Percentiles rank a stretch among this genome's conserved stretches.
Conservation (phyloP, 2,797 vertebrate species). For the Microctenopoma stevenorrisi region DNA sequence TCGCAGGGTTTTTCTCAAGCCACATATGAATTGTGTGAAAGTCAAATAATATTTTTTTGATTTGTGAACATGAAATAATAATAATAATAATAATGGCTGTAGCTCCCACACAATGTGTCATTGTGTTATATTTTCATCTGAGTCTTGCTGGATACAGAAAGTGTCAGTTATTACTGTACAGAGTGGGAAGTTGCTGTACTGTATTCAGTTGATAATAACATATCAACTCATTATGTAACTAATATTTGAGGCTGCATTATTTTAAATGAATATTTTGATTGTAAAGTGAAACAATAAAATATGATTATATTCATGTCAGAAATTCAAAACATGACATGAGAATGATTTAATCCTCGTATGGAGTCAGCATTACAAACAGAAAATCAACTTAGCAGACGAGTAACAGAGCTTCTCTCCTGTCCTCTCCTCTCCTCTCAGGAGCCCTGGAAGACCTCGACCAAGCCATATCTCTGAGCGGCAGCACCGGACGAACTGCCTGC, state of each 20-base stretch:
- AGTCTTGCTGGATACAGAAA: not conserved
- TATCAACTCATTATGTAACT: not conserved
- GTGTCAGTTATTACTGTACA: no score
- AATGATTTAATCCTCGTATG: not conserved
- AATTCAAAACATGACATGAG: not conserved
- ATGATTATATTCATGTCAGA: no score
- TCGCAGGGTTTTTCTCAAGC: not conserved
- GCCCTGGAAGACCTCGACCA: conserved; percentile 89
- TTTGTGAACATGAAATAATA: not conserved
- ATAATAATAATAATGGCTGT: not conserved
- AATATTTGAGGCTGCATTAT: not conserved
- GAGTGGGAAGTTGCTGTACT: not conserved
- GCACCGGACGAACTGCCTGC: conserved; percentile 82
- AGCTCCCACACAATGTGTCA: not conserved
- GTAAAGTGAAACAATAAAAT: no score
- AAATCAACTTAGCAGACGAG: conserved; percentile 7
- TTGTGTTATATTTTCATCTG: not conserved
- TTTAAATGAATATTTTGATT: no score
- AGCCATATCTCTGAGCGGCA: conserved; percentile 85
- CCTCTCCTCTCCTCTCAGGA: conserved; percentile 71
- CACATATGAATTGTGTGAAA: not conserved
- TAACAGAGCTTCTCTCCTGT: conserved; percentile 9
- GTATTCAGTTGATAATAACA: not conserved
- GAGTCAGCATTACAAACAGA: not conserved
- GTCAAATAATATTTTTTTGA: not conserved